Evolutionary conservation across 2,797 vertebrate genomes (phyloP), one percentile per base, ranked within the genome.

Genomic region (Malurus splendens): DNA sequence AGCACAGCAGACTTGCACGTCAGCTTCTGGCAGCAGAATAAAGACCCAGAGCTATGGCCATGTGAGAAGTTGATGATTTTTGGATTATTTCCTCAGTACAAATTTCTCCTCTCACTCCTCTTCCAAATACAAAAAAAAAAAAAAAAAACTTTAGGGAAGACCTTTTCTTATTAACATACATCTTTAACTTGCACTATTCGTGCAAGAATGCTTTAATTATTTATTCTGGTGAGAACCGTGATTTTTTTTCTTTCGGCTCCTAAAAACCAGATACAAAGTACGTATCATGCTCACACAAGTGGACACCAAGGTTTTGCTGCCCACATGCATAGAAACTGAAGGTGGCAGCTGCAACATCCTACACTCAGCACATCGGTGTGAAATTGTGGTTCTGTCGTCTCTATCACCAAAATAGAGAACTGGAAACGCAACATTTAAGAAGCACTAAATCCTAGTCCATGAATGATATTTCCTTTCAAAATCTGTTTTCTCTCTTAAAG

Each of bases 41-140:
- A 91, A 86, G 72, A 45, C 54, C 75, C 27, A 52, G 42, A 78
- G 66, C 65, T 71, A 57, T 1, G 68, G 82, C 20, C 17, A 4
- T 68, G 38, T 19, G 48, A 90, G 32, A 86, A 84, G 36, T 22
- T 32, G 9, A 78, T 77, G 64, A 83, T 45, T 92, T 93, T 33
- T 73, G 15, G 59, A 94, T 86, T 92, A 88, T 85, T 92, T 95
- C 83, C 68, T 86, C 68, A 68, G 38, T 36, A 52, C 27, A 84
- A 90, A 82, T 47, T 71, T 64, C 71, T 79, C 47, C 60, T 87
- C 87, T 86, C 71, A 42, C 48, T 82, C 38, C 16, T 54, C n/a
- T 87, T 81, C 80, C 64, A 70, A 51, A 68, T 30, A 78, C 16
- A 51, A 20, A 20, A 62, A 36, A 36, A 36, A 77, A 65, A 77